Evolutionary conservation across 2,888 invertebrate genomes (phyloP).

Genomic region (Ferrisia virgata): DNA sequence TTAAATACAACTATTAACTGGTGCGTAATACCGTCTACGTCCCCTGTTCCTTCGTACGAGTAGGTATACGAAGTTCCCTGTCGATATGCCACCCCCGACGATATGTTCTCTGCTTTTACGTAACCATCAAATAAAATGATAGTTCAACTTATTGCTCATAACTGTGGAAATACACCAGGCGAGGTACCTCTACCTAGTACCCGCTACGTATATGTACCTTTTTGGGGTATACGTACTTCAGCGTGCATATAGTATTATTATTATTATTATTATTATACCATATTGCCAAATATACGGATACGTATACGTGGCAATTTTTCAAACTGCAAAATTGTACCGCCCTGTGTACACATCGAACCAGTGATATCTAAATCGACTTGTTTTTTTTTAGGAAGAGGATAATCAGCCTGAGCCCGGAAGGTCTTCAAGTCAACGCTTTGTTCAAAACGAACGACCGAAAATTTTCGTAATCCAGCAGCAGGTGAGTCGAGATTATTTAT

Average conservation of each 20-base stretch:
- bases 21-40: too few species aligned
- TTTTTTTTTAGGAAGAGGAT: not conserved
- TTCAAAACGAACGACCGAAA: not conserved
- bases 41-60: too few species aligned
- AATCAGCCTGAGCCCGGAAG: not conserved
- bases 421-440: too few species aligned
- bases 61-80: too few species aligned
- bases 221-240: too few species aligned
- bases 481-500: not conserved
- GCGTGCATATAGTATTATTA: too few species aligned
- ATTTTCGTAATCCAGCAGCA: not conserved
- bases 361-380: not conserved
- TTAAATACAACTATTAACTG: too few species aligned
- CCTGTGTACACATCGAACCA: too few species aligned
- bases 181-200: not conserved
- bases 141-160: slow-evolving; percentile 44
- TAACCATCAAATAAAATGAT: slow-evolving; percentile 44
- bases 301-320: slow-evolving; percentile 5
- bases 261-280: not conserved
- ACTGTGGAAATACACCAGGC: slow-evolving; percentile 17
- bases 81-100: not conserved
- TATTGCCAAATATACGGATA: not conserved
- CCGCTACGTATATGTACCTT: not conserved
- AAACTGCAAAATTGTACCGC: not conserved
- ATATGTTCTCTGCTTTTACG: not conserved